Conservation (phyloP, 2,113 vertebrate species). For the Trogon melanurus region DNA sequence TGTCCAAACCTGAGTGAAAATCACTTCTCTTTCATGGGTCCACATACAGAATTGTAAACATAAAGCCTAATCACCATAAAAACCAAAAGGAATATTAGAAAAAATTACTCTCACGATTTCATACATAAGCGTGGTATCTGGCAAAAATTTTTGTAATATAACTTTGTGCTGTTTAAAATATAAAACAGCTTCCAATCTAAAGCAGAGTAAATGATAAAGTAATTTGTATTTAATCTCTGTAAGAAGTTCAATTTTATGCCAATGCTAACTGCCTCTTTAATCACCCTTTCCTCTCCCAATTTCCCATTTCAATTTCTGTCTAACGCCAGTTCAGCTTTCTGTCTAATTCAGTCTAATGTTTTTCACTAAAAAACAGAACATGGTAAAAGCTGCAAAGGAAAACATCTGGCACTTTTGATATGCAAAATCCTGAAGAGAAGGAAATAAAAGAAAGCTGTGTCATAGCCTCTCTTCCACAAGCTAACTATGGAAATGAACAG, state of each 20-base stretch:
- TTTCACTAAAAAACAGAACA: background rate
- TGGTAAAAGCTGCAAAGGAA: background rate
- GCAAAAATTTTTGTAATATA: background rate
- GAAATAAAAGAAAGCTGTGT: conserved; percentile 32
- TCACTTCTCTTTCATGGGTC: background rate
- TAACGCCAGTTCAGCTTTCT: background rate
- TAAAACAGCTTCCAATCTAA: background rate
- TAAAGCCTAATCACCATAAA: background rate
- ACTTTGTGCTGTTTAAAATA: background rate
- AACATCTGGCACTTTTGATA: conserved; percentile 39
- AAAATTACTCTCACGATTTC: background rate
- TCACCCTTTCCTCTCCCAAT: background rate
- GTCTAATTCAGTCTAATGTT: background rate
- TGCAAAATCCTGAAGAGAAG: background rate
- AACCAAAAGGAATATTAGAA: background rate
- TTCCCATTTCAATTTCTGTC: conserved; percentile 10
- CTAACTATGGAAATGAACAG: background rate
- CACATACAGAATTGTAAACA: background rate
- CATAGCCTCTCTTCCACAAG: background rate
- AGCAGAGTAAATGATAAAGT: conserved; percentile 10
- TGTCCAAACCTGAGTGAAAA: background rate
- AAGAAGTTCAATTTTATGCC: background rate
- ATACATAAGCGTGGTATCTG: background rate
- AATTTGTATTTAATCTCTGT: background rate
- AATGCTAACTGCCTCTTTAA: conserved; percentile 5